phyloP scores from a whole-genome alignment of 1,140 invertebrate species.

The Drosophila nebulosa region DNA sequence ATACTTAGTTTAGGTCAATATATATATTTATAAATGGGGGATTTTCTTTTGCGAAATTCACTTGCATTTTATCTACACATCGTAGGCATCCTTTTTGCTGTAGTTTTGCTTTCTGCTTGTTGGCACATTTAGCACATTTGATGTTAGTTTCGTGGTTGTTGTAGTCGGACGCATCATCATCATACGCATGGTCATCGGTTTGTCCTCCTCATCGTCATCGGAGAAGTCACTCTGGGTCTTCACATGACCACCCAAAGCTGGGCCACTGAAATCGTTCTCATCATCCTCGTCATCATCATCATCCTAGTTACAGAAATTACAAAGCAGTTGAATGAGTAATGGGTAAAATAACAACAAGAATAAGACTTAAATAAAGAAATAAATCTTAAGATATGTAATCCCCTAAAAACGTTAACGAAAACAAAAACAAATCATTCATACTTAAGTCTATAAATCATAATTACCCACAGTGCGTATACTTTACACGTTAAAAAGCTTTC shows the following conservation, averaged over 20 bases:
- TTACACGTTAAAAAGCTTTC: conserved; percentile 44
- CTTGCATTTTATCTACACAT: conserved; percentile 65
- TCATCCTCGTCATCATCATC: conserved; percentile 72
- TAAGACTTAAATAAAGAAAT: background rate
- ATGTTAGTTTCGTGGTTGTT: conserved; percentile 22
- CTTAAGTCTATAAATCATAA: conserved; percentile 27
- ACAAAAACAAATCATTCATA: background rate
- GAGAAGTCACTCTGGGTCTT: conserved; percentile 77
- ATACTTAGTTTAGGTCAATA: conserved; percentile 56
- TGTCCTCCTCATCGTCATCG: conserved; percentile 79
- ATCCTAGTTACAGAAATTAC: conserved; percentile 15
- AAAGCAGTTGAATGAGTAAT: background rate
- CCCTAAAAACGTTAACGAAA: background rate
- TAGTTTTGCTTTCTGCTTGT: conserved; percentile 67
- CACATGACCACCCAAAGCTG: conserved; percentile 76
- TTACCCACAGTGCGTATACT: conserved; percentile 45
- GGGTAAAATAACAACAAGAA: background rate
- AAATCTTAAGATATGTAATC: background rate
- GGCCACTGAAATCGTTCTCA: conserved; percentile 77
- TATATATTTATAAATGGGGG: conserved; percentile 62
- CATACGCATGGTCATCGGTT: conserved; percentile 76
- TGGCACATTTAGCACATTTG: conserved; percentile 79
- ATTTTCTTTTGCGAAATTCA: conserved; percentile 21
- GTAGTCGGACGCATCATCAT: conserved; percentile 66
- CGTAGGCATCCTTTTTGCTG: conserved; percentile 74